Conservation (phyloP, 2,797 vertebrate species). For the Acanthornis magna region DNA sequence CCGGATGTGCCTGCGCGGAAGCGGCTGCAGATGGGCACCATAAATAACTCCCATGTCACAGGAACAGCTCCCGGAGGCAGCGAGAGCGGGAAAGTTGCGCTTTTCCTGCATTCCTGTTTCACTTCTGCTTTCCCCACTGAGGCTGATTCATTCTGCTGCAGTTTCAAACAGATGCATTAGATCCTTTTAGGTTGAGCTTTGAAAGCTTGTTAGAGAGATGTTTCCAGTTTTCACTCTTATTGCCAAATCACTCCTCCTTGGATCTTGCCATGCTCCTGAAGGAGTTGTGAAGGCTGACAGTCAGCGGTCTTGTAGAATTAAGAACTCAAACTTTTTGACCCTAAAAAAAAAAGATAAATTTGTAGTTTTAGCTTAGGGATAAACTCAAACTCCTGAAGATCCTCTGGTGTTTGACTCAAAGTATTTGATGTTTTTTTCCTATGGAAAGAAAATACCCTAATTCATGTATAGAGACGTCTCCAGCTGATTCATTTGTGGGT, state of each 20-base stretch:
- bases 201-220: not conserved
- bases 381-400: not conserved
- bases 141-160: not conserved
- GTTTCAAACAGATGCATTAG: not conserved
- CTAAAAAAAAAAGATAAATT: not conserved
- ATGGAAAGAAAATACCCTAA: not conserved
- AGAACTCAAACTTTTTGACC: not conserved
- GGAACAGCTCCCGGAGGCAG: not conserved
- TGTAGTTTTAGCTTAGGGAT: not conserved
- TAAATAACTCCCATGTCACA: not conserved
- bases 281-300: not conserved
- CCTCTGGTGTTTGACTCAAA: not conserved
- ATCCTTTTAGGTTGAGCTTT: not conserved
- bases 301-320: not conserved
- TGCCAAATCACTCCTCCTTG: not conserved
- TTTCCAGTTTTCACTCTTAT: not conserved
- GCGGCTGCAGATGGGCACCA: not conserved
- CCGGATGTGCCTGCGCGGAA: not conserved
- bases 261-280: not conserved
- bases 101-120: not conserved
- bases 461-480: not conserved
- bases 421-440: not conserved
- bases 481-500: not conserved
- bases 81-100: fast-evolving
- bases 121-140: not conserved